Evolutionary conservation across 2,113 vertebrate genomes (phyloP).

Genomic region (Syngnathoides biaculeatus): DNA sequence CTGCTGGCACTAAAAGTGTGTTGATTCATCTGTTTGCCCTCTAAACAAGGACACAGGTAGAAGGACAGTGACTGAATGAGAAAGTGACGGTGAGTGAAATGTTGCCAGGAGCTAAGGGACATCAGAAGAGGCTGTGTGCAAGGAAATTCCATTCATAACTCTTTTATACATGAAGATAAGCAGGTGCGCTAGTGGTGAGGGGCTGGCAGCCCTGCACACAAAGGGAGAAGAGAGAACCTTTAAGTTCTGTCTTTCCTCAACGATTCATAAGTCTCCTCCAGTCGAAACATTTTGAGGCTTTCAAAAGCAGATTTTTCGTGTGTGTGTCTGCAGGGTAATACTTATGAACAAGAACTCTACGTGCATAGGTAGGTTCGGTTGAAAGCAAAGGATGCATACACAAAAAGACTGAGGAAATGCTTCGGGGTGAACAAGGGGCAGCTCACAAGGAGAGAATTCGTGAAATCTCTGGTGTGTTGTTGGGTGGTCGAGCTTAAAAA

Average conservation of each 20-base stretch:
- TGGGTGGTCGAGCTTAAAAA: constrained; percentile 58
- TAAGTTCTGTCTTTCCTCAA: not conserved
- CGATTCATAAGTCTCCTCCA: constrained; percentile 14
- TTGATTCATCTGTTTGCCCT: constrained; percentile 27
- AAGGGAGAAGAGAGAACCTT: constrained; percentile 13
- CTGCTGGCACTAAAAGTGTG: constrained; percentile 33
- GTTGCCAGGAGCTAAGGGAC: constrained; percentile 36
- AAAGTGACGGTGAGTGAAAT: constrained; percentile 63
- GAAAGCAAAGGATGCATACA: constrained; percentile 4
- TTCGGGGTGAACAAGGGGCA: constrained; percentile 40
- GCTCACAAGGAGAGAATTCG: constrained; percentile 30
- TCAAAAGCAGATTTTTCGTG: not conserved
- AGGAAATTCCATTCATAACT: constrained; percentile 44
- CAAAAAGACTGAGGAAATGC: constrained; percentile 25
- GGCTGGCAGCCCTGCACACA: constrained; percentile 17
- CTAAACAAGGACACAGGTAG: constrained; percentile 63
- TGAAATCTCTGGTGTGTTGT: constrained; percentile 37
- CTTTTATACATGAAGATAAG: constrained; percentile 31
- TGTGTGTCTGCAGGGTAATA: not conserved
- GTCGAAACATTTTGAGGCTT: constrained; percentile 24
- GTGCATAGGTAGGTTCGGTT: constrained; percentile 11
- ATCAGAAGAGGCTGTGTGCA: constrained; percentile 13
- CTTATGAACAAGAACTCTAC: constrained; percentile 11
- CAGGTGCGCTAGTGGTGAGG: constrained; percentile 8
- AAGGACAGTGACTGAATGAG: constrained; percentile 59